A percentile compares a stretch with the other conserved stretches of the same genome.
These are phyloP conservation scores for Echeneis naucrates DNA, from an alignment of 2,797 vertebrate species.

Conservation along the genomic window DNA sequence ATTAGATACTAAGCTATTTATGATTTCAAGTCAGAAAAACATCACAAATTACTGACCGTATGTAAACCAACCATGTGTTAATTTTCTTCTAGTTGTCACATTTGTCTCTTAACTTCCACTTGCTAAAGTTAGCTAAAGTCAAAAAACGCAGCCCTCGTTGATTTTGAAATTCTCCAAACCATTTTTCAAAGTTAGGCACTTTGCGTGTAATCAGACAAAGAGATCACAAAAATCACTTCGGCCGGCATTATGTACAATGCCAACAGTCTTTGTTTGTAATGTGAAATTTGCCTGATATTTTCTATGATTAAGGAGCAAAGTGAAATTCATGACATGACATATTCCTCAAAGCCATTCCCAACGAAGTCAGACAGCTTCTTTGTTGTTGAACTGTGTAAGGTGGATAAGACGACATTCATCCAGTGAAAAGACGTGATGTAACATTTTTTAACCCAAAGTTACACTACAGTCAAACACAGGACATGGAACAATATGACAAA, in stretches of 20 bases:
- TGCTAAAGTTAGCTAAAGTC: no score
- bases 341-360: not conserved
- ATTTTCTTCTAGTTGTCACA: not conserved
- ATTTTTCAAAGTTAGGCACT: not conserved
- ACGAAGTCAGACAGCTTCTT: not conserved
- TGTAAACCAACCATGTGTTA: no score
- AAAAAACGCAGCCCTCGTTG: not conserved
- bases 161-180: not conserved
- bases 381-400: not conserved
- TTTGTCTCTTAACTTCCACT: not conserved
- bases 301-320: not conserved
- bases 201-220: no score
- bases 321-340: not conserved
- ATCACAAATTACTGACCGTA: not conserved
- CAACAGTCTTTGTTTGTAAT: not conserved
- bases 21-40: not conserved
- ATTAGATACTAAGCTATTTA: no score
- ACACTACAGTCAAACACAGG: constrained; percentile 16
- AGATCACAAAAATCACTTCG: not conserved
- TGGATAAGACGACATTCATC: not conserved
- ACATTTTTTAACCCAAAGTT: constrained; percentile 14
- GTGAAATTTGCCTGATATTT: not conserved
- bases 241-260: not conserved
- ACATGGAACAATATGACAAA: constrained; percentile 13
- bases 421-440: not conserved